Evolutionary conservation across 2,888 invertebrate genomes (phyloP), one percentile per base, ranked within the genome.

Genomic region (Cosmia pyralina): DNA sequence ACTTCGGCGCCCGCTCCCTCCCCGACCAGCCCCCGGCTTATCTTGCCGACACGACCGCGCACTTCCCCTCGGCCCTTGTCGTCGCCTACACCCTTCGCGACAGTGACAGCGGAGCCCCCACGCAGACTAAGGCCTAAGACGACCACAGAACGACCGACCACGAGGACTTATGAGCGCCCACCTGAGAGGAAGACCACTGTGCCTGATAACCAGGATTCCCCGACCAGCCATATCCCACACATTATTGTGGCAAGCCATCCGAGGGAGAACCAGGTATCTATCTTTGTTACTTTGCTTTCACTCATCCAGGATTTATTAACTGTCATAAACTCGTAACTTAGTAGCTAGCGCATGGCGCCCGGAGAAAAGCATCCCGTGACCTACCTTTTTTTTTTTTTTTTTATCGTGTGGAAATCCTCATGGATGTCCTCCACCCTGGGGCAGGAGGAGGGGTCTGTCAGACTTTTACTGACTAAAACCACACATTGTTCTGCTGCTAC

Each of bases 211-310:
- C 94, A 94, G 83, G 93, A 95, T 84, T 92, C 96, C 59, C 93
- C 94, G 17, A 94, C 94, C 1, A 95, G 94, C 71, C 95, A 96
- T 77, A 92, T 96, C 7, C 97, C 97, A 10, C 97, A 97, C 72
- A 96, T 97, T 55, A 97, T 97, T 41, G 96, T 97, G 48, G 97
- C 97, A 74, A 97, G 96, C 68, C 98, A 98, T 96, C 98, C 98
- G 4, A 97, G 98, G 91, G 98, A 98, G 88, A 98, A 98, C 89
- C 98, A 98, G 92, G 96, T 95, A 90, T 97, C 28, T 28, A 28
- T n/a, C n/a, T n/a, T n/a, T 28, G 65, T 13, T 48, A 13, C 15
- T 28, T 46, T 41, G 1, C 28, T 44, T 38, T n/a, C 1, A 41
- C 11, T 41, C 7, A 28, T 68, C 19, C 28, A 41, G 6, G 2